Base-by-base conservation (phyloP, 2,888 invertebrate genomes). In the Shargacucullia verbasci region DNA sequence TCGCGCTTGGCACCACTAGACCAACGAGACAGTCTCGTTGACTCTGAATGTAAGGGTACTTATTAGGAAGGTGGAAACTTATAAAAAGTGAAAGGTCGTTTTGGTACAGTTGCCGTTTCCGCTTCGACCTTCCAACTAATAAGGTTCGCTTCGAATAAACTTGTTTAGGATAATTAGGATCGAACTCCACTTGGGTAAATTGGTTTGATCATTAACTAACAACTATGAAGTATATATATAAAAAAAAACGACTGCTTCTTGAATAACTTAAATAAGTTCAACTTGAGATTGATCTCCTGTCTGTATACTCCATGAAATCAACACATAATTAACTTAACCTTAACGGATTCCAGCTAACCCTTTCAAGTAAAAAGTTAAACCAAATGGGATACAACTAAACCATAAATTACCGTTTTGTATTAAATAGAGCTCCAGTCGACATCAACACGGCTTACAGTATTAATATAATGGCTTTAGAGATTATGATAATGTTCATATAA, bases 401-500 rank as follows among this genome's bases (percentile, higher is more conserved):
- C n/a, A n/a, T n/a, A n/a, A 44, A 69, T 65, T 43, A 58, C 48
- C 47, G 58, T 45, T 44, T 40, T 29, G 25, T 58, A 4, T 53
- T 58, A 50, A 48, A 11, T 12, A 29, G 47, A 46, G 40, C 59
- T 53, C 34, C 27, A 27, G 45, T 40, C 69, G 27, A 48, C 65
- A 64, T 49, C 56, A 69, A 63, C 70, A 62, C 44, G 37, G 70
- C 59, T 64, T 41, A 53, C 31, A 58, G 44, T 67, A 74, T 74
- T 62, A 72, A 54, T 46, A 43, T 71, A 60, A 71, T 58, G 44
- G 56, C 57, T 43, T 27, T 15, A 47, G 46, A 55, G 72, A 73
- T 75, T 73, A 73, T 68, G 60, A 46, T 71, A 71, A 73, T 59
- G 54, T 49, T 59, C 40, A 50, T 58, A 67, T 71, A 73, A 74